A percentile compares a stretch with the other conserved stretches of the same genome.
Conservation (phyloP, 2,888 invertebrate genomes). For the Idaea dimidiata region DNA sequence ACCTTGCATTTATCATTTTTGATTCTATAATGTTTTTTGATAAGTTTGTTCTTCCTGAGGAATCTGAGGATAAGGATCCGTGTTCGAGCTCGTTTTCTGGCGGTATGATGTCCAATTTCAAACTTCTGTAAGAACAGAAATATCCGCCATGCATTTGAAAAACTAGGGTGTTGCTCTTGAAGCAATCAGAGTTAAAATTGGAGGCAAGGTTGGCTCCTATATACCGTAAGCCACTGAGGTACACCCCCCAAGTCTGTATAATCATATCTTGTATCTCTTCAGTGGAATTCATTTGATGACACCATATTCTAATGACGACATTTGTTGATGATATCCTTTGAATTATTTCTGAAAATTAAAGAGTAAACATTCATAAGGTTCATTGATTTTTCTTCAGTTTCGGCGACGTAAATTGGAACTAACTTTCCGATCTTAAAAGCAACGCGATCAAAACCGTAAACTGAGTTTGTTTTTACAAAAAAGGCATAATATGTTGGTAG, state of each 20-base stretch:
- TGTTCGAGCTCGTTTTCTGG: constrained; percentile 69
- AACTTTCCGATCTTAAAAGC: no score
- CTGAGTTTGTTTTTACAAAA: no score
- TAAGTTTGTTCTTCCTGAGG: constrained; percentile 61
- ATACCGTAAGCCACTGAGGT: constrained; percentile 90
- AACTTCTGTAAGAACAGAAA: constrained; percentile 84
- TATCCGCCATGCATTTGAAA: constrained; percentile 94
- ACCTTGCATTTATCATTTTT: constrained; percentile 51
- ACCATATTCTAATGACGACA: constrained; percentile 74
- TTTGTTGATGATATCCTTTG: constrained; percentile 73
- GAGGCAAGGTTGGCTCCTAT: constrained; percentile 86
- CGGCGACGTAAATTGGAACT: no score
- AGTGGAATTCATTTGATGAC: constrained; percentile 52
- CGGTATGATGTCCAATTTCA: constrained; percentile 73
- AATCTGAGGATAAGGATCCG: constrained; percentile 66
- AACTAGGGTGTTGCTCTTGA: constrained; percentile 87
- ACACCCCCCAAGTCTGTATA: constrained; percentile 91
- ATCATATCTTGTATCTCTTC: constrained; percentile 75
- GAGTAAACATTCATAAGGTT: not conserved
- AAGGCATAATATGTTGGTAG: no score
- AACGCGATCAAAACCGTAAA: no score
- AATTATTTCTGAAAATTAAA: constrained; percentile 62
- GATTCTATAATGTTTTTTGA: constrained; percentile 63
- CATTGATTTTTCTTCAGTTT: no score
- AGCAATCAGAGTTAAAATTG: constrained; percentile 83